These are phyloP conservation scores for human DNA, from an alignment of 2,113 vertebrate genomes.

Conservation along the genomic window DNA sequence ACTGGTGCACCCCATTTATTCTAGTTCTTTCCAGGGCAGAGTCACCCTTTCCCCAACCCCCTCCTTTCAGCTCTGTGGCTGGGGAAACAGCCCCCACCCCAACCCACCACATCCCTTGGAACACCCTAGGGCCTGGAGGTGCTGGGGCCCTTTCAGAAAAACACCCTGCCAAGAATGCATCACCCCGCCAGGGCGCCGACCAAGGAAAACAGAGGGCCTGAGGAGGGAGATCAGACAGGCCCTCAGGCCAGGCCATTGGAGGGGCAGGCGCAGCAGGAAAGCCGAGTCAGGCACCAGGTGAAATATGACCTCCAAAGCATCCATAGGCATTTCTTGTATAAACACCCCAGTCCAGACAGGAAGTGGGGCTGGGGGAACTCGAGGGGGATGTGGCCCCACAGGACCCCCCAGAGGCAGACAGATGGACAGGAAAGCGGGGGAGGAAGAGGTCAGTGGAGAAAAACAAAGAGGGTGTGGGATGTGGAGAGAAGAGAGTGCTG, in stretches of 20 bases:
- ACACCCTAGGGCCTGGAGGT: not conserved
- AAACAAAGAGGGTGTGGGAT: conserved; percentile 32
- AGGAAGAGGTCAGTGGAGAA: conserved; percentile 72
- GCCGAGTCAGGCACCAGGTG: conserved; percentile 71
- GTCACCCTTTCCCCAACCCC: too few species aligned
- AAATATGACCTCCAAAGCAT: conserved; percentile 73
- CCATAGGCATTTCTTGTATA: conserved; percentile 78
- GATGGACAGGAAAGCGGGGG: conserved; percentile 77
- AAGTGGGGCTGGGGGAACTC: conserved; percentile 60
- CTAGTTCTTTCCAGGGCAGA: not conserved
- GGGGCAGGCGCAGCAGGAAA: conserved; percentile 58
- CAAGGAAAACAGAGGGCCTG: conserved; percentile 59
- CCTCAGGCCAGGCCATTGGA: not conserved
- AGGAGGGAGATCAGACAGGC: conserved; percentile 55
- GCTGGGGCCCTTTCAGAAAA: conserved; percentile 31
- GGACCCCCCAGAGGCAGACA: conserved; percentile 71
- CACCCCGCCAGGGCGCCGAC: not conserved
- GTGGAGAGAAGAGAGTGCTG: not conserved
- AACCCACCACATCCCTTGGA: not conserved
- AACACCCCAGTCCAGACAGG: conserved; percentile 77
- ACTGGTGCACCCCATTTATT: not conserved
- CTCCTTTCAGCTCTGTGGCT: not conserved
- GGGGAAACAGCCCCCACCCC: not conserved
- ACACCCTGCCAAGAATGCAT: conserved; percentile 57
- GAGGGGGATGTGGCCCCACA: conserved; percentile 36